These are phyloP conservation scores for Mormyrus iriodes DNA, from an alignment of 2,113 vertebrate species.

Conservation along the genomic window DNA sequence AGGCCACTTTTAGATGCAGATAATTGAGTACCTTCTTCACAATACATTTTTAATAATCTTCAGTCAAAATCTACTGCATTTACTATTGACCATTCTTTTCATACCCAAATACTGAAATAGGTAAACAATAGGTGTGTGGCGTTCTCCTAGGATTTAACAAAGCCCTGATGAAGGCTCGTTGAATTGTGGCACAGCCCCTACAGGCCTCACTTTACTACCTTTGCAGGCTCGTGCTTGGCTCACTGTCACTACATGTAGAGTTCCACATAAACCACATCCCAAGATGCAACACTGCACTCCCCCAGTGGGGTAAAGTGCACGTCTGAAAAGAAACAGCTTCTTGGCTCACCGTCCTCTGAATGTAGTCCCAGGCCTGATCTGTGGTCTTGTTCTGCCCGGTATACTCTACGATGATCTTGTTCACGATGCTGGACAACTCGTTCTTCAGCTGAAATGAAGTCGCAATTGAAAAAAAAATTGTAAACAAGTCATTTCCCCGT, in stretches of 20 bases:
- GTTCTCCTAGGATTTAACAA: neutral
- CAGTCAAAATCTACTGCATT: neutral
- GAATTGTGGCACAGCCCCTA: neutral
- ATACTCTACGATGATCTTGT: conserved; percentile 63
- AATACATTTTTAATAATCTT: neutral
- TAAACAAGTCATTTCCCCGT: neutral
- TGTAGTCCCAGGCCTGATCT: conserved; percentile 80
- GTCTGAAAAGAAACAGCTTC: neutral
- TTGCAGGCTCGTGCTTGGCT: neutral
- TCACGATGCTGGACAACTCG: conserved; percentile 68
- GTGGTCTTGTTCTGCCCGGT: conserved; percentile 50
- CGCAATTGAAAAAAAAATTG: neutral
- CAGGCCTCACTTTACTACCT: neutral
- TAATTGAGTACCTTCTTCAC: neutral
- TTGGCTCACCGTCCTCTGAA: conserved; percentile 72
- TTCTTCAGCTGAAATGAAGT: conserved; percentile 63
- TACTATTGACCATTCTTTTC: neutral
- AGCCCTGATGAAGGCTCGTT: neutral
- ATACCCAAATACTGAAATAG: neutral
- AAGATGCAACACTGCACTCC: neutral
- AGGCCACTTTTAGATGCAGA: neutral
- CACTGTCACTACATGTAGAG: neutral
- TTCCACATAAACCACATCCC: neutral
- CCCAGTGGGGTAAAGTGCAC: neutral
- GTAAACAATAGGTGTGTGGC: neutral